These are phyloP conservation scores for Megathymus violae DNA, from an alignment of 1,140 invertebrate genomes.

Conservation along the genomic window DNA sequence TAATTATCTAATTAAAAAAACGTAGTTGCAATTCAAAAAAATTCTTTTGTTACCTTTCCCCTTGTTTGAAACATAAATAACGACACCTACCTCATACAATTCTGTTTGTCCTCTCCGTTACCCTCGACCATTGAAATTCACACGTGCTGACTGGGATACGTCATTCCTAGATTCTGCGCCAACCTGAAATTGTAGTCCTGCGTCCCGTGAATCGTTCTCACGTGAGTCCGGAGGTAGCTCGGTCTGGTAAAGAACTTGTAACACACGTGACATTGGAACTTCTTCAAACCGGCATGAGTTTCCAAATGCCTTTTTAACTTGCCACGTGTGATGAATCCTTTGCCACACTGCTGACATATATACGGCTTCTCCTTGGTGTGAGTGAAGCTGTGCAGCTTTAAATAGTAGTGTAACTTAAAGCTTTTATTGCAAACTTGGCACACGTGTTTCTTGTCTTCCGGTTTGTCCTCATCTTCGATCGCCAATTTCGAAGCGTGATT, in stretches of 20 bases:
- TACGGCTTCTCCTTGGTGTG: conserved; percentile 76
- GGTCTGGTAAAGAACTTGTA: conserved; percentile 77
- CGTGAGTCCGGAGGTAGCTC: conserved; percentile 68
- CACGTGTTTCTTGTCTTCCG: conserved; percentile 80
- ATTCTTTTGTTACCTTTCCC: no score
- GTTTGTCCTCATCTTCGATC: conserved; percentile 65
- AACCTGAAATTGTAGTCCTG: conserved; percentile 68
- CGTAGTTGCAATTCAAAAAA: no score
- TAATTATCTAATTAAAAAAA: no score
- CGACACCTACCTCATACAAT: neutral
- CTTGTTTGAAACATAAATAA: no score
- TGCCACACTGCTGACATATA: conserved; percentile 76
- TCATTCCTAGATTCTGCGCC: conserved; percentile 25
- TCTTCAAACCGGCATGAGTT: conserved; percentile 69
- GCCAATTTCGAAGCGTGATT: conserved; percentile 80
- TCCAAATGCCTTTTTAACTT: conserved; percentile 77
- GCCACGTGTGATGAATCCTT: conserved; percentile 75
- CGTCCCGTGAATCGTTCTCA: conserved; percentile 69
- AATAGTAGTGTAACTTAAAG: conserved; percentile 81
- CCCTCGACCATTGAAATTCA: neutral
- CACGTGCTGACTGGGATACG: neutral
- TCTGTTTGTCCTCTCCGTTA: no score
- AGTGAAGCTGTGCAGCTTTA: conserved; percentile 73
- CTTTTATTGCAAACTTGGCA: conserved; percentile 85
- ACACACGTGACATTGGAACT: conserved; percentile 82